These are phyloP conservation scores for Neosalanx taihuensis DNA, from an alignment of 2,797 vertebrate genomes.

Conservation along the genomic window DNA sequence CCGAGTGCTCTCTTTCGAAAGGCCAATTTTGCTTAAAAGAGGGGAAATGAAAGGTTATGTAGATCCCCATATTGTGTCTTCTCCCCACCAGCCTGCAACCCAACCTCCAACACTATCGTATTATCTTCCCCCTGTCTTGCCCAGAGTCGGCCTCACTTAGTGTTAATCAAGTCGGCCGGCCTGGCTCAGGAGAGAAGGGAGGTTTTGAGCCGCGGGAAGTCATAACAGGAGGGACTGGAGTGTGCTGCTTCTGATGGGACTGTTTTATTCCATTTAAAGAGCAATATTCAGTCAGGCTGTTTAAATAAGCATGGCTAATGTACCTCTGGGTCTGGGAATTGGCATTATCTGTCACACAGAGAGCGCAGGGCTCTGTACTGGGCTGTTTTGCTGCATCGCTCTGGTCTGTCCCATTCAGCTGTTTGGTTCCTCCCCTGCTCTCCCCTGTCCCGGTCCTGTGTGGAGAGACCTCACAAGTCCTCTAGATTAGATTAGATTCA, in stretches of 20 bases:
- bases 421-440: not conserved
- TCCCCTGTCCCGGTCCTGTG: no score
- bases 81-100: constrained; percentile 17
- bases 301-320: constrained; percentile 70
- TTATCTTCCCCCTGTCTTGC: constrained; percentile 31
- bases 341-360: constrained; percentile 58
- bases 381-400: not conserved
- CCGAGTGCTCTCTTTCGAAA: constrained; percentile 1
- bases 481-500: no score
- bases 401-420: not conserved
- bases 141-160: constrained; percentile 42
- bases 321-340: constrained; percentile 53
- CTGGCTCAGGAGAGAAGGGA: constrained; percentile 41
- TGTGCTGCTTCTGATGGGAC: constrained; percentile 58
- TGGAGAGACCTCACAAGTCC: no score
- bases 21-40: constrained; percentile 12
- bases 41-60: constrained; percentile 25
- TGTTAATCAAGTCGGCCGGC: constrained; percentile 55
- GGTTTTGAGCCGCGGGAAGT: constrained; percentile 51
- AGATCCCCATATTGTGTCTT: constrained; percentile 18
- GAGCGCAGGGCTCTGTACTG: constrained; percentile 21
- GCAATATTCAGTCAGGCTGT: constrained; percentile 64
- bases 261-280: constrained; percentile 67
- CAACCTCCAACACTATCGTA: constrained; percentile 27
- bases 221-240: constrained; percentile 51